Base-by-base conservation (phyloP, 2,888 invertebrate genomes). In the Cybosia mesomella region DNA sequence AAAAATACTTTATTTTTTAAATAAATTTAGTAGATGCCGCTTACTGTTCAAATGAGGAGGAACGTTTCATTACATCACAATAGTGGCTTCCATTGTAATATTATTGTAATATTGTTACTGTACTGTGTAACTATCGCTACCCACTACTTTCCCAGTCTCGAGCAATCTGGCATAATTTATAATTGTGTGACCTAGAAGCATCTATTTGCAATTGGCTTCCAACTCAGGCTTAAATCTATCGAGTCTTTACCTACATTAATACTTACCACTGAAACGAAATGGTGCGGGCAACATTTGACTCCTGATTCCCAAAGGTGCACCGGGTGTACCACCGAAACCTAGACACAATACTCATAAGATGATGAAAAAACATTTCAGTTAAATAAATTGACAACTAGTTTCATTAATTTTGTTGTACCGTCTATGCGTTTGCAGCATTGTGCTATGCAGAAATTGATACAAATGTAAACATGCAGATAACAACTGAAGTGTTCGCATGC, bases 311-410 rank as follows among this genome's bases (percentile, higher is more conserved):
- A 55, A 22, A 13, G 55, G 13, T 22, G 55, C 55, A 32, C 57
- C 58, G 15, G 57, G 18, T 58, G 32, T 13, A 9, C 3, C 53
- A 21, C 15, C 18, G 32, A 54, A 32, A 63, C 21, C 63, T 34
- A 63, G 34, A 18, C 54, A 63, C 22, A 61, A 61, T 32, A 61
- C n/a, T 49, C 24, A 61, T n/a, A 61, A 58, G 13, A 36, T 58
- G 9, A 49, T 18, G 49, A 49, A n/a, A n/a, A 1, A 49, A 49
- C 49, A n/a, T 9, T 49, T 18, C 15, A 18, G 43, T 18, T 7
- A 43, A 18, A 18, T 43, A 43, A 43, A 43, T 43, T 7, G 18
- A 43, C 18, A 7, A 3, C 2, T 15, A 18, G 7, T 43, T 34
- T 10, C n/a, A 28, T 28, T 43, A 18, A 43, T 43, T 43, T 43